A percentile compares a stretch with the other conserved stretches of the same genome.
Evolutionary conservation across 1,140 invertebrate species (phyloP).

Genomic region (Kradibia gibbosae): DNA sequence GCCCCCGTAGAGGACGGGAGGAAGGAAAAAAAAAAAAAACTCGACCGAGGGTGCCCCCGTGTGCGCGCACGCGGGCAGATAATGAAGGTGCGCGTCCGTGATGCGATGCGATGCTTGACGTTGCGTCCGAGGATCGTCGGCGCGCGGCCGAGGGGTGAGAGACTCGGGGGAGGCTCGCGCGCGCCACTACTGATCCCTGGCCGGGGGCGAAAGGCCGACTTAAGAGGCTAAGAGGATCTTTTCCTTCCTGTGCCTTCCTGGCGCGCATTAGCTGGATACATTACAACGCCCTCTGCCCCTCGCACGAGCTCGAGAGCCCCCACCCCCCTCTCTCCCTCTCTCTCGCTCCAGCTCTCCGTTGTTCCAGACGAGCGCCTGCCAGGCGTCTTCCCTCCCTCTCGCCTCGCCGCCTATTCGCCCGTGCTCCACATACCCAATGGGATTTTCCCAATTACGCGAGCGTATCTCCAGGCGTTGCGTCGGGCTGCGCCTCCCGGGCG

Average conservation of each 20-base stretch:
- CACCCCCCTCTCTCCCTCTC: constrained; percentile 39
- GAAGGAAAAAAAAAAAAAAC: too few species aligned
- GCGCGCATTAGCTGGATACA: constrained; percentile 32
- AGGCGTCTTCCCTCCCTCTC: neutral
- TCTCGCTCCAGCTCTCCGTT: neutral
- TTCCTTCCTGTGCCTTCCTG: constrained; percentile 35
- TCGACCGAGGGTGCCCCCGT: neutral
- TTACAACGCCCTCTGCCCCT: constrained; percentile 9
- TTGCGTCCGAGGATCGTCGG: neutral
- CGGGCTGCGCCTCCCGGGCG: too few species aligned
- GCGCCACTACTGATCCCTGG: neutral
- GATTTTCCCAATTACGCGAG: constrained; percentile 44
- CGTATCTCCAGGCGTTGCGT: constrained; percentile 5
- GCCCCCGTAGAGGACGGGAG: constrained; percentile 16
- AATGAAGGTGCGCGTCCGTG: constrained; percentile 37
- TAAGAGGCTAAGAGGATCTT: constrained; percentile 63
- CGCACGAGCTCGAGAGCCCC: constrained; percentile 13
- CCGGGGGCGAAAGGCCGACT: constrained; percentile 42
- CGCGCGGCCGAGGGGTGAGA: neutral
- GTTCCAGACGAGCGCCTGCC: neutral
- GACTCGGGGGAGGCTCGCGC: neutral
- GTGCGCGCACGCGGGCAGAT: neutral
- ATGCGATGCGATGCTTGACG: constrained; percentile 36
- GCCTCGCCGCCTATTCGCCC: neutral
- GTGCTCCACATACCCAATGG: constrained; percentile 17